Conservation (phyloP, 2,113 vertebrate genomes). For the Scophthalmus maximus region DNA sequence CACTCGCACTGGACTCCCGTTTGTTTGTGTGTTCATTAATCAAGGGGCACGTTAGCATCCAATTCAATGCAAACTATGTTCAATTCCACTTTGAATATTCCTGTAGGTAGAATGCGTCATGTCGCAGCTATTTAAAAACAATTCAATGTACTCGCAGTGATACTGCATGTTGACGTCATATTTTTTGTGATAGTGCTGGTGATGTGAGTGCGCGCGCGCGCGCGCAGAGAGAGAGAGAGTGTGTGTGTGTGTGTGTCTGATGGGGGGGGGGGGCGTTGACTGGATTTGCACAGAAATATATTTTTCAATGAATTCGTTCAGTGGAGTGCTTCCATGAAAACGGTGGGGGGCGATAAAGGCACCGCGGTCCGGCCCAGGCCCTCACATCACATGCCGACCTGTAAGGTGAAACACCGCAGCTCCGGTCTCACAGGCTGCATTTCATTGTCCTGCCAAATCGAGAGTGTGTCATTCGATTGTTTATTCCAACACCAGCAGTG, state of each 20-base stretch:
- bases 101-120: no score
- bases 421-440: not conserved
- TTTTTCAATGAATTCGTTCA: constrained; percentile 55
- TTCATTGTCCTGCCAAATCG: constrained; percentile 7
- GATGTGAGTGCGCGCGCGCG: not conserved
- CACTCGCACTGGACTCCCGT: not conserved
- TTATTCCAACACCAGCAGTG: constrained; percentile 1
- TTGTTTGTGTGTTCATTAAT: constrained; percentile 21
- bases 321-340: constrained; percentile 36
- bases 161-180: constrained; percentile 16
- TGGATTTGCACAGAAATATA: constrained; percentile 37
- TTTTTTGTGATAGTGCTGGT: not conserved
- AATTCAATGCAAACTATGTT: constrained; percentile 3
- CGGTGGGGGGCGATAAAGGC: constrained; percentile 71
- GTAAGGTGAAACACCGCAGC: constrained; percentile 18
- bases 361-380: constrained; percentile 37
- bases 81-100: not conserved
- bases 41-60: not conserved
- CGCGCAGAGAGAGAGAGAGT: no score
- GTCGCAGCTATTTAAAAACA: not conserved
- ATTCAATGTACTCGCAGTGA: not conserved
- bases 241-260: not conserved
- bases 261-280: not conserved
- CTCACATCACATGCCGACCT: constrained; percentile 9
- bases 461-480: constrained; percentile 5